These are phyloP conservation scores for Morelia viridis DNA, from an alignment of 2,797 vertebrate species.

Conservation along the genomic window DNA sequence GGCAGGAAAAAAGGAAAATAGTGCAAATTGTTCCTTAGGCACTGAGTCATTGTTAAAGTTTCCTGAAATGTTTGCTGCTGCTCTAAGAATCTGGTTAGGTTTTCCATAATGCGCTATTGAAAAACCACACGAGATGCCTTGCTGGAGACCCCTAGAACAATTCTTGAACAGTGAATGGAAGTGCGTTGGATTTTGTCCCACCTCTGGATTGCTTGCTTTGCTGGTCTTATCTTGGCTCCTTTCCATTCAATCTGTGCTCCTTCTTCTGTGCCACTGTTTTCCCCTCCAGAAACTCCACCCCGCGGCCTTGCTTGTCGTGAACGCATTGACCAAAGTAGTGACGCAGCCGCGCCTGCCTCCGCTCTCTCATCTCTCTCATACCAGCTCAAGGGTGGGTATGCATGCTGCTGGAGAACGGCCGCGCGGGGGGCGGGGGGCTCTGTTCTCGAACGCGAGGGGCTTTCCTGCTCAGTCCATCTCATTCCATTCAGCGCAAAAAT, in stretches of 20 bases:
- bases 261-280: slow-evolving; percentile 95
- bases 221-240: slow-evolving; percentile 73
- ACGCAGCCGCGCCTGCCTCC: slow-evolving; percentile 88
- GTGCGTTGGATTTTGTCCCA: slow-evolving; percentile 38
- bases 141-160: not conserved
- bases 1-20: not conserved
- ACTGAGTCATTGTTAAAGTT: not conserved
- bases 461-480: slow-evolving; percentile 58
- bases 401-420: slow-evolving; percentile 74
- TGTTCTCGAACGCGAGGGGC: slow-evolving; percentile 38
- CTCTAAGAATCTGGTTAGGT: not conserved
- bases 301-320: slow-evolving; percentile 96
- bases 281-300: slow-evolving; percentile 93
- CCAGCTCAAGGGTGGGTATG: slow-evolving; percentile 98
- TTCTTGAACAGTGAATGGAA: slow-evolving; percentile 23
- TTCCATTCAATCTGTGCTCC: slow-evolving; percentile 83
- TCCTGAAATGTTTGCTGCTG: not conserved
- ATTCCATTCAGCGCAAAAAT: slow-evolving; percentile 57
- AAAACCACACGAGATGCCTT: not conserved
- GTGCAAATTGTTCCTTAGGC: slow-evolving; percentile 1
- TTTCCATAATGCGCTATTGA: slow-evolving; percentile 1
- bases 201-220: slow-evolving; percentile 74
- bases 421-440: slow-evolving; percentile 53
- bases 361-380: slow-evolving; percentile 95
- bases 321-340: slow-evolving; percentile 91